Base-by-base conservation (phyloP, 1,140 invertebrate species). In the Orius insidiosus region DNA sequence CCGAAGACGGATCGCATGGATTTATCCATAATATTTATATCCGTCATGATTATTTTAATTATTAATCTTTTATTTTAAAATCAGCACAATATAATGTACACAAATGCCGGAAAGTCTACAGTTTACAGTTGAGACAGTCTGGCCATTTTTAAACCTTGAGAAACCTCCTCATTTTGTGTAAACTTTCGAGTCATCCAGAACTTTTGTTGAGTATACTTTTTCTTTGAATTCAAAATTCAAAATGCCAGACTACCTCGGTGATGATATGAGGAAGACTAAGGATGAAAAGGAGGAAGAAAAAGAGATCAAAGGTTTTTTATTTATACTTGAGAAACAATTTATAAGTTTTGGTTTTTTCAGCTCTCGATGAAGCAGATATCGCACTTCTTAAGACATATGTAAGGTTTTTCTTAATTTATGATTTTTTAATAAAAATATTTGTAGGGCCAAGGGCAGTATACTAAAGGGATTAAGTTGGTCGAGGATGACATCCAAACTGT, bases 361-460 rank as follows among this genome's bases (percentile, higher is more conserved):
- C 87, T 53, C 69, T 99, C 32, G 94, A 98, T 69, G 95, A 98
- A 71, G 92, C 83, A 30, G 95, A 99, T 66, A 98, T 99, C 61
- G 89, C 86, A 16, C 66, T 98, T 18, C 65, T 99, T 33, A 99
- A 98, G 67, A 87, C 88, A 49, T 98, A 99, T 67, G 88, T 92
- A 74, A 84, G n/a, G 85, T 83, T 56, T 15, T 5, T 36, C n/a
- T 36, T 36, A 11, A 11, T 15, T 15, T 36, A 36, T 36, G n/a
- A 11, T 36, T 47, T 52, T 52, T 56, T n/a, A n/a, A n/a, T n/a
- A n/a, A n/a, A n/a, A n/a, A n/a, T n/a, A n/a, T n/a, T 50, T 63
- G 35, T 55, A 85, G 85, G 93, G 93, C 19, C 88, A 94, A 71
- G 93, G 93, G n/a, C 90, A 96, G 59, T 99, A 99, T 60, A 90